Conservation (phyloP, 2,888 invertebrate genomes). For the Drosophila prostipennis region DNA sequence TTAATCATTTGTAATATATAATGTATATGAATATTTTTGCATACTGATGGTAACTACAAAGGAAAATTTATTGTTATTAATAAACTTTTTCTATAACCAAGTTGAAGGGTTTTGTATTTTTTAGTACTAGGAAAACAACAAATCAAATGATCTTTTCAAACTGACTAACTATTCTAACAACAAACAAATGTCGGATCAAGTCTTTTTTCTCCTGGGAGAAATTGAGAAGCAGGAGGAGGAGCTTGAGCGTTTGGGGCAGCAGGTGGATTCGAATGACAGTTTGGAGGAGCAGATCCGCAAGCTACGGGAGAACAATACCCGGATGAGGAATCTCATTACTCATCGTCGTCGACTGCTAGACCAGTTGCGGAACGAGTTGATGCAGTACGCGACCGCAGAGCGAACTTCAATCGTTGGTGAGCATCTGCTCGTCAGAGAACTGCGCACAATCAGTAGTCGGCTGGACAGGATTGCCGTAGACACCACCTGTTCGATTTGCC, state of each 20-base stretch:
- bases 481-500: not conserved
- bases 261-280: not conserved
- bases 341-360: not conserved
- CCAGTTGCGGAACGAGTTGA: not conserved
- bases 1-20: constrained; percentile 33
- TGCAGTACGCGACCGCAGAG: not conserved
- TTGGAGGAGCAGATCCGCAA: not conserved
- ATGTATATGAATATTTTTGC: constrained; percentile 64
- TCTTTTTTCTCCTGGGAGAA: not conserved
- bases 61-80: constrained; percentile 62
- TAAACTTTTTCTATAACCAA: constrained; percentile 57
- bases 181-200: not conserved
- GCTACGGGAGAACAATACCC: not conserved
- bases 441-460: not conserved
- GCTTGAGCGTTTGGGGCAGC: not conserved
- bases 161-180: not conserved
- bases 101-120: no score
- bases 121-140: no score
- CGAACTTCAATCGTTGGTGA: not conserved
- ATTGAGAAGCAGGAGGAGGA: not conserved
- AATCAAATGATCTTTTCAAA: no score
- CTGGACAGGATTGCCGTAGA: not conserved
- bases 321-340: not conserved
- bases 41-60: constrained; percentile 46
- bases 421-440: not conserved